Percentiles rank a stretch among this genome's conserved stretches.
Evolutionary conservation across 2,888 invertebrate genomes (phyloP).

Genomic region (Cistogaster globosa): DNA sequence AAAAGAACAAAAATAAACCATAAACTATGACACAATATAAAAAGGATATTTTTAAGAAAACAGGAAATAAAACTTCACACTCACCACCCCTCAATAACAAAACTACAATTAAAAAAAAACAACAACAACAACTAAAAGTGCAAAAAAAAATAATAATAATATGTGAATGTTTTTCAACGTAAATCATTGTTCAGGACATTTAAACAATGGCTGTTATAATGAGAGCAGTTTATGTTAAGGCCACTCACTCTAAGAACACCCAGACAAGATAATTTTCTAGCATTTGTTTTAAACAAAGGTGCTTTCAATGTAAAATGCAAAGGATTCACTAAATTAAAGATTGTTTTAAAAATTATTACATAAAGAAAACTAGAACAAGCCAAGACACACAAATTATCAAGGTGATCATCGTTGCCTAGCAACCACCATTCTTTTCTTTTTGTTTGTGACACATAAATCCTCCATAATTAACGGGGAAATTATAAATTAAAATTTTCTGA

Average conservation of each 20-base stretch:
- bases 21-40: conserved; percentile 40
- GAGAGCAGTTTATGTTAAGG: conserved; percentile 40
- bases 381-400: background rate
- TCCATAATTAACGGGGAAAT: conserved; percentile 45
- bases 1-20: conserved; percentile 54
- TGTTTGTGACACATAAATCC: conserved; percentile 38
- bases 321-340: conserved; percentile 39
- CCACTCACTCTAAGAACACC: conserved; percentile 32
- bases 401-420: background rate
- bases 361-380: conserved; percentile 19
- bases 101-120: background rate
- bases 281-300: conserved; percentile 36
- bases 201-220: conserved; percentile 60
- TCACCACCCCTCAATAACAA: conserved; percentile 36
- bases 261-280: conserved; percentile 27
- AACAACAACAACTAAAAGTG: background rate
- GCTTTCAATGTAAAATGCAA: conserved; percentile 5
- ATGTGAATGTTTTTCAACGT: conserved; percentile 49
- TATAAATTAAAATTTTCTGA: conserved; percentile 41
- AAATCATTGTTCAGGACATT: conserved; percentile 58
- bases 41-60: conserved; percentile 28
- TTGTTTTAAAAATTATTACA: conserved; percentile 2
- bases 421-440: conserved; percentile 9
- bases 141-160: conserved; percentile 12
- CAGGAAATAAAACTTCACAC: conserved; percentile 58